A percentile compares a stretch with the other conserved stretches of the same genome.
These are phyloP conservation scores for Takifugu bimaculatus DNA, from an alignment of 2,113 vertebrate genomes.

Conservation along the genomic window DNA sequence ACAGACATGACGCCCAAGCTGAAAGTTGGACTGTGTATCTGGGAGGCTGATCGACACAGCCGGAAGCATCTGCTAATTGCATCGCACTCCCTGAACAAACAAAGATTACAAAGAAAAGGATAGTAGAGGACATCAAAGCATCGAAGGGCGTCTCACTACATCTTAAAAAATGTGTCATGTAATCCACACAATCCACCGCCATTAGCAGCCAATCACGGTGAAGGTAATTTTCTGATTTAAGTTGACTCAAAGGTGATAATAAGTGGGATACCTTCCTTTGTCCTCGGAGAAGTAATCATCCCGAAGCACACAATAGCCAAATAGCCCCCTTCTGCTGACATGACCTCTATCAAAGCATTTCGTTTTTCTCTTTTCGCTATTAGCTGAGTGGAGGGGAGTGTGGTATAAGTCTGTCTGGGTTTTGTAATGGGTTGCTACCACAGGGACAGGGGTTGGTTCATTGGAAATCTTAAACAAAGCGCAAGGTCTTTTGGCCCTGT, in stretches of 20 bases:
- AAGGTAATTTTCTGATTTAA: slow-evolving; percentile 35
- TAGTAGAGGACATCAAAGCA: slow-evolving; percentile 43
- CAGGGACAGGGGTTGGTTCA: slow-evolving; percentile 60
- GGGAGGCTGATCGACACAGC: slow-evolving; percentile 38
- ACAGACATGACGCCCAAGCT: slow-evolving; percentile 23
- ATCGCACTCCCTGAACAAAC: slow-evolving; percentile 44
- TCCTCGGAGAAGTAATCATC: slow-evolving; percentile 33
- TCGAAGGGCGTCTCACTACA: slow-evolving; percentile 32
- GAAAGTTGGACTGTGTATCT: slow-evolving; percentile 30
- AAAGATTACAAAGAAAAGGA: slow-evolving; percentile 56
- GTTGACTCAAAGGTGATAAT: slow-evolving; percentile 39
- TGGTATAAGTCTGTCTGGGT: slow-evolving; percentile 52
- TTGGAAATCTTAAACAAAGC: slow-evolving; percentile 72
- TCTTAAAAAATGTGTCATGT: slow-evolving; percentile 7
- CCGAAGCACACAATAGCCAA: slow-evolving; percentile 30
- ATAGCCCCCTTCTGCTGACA: slow-evolving; percentile 36
- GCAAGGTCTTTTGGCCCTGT: slow-evolving; percentile 59
- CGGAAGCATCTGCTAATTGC: slow-evolving; percentile 44
- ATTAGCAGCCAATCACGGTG: slow-evolving; percentile 33
- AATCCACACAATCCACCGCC: slow-evolving; percentile 20
- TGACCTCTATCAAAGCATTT: slow-evolving; percentile 18
- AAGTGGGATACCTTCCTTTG: slow-evolving; percentile 16
- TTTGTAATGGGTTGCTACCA: slow-evolving; percentile 51
- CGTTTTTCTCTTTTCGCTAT: slow-evolving; percentile 25
- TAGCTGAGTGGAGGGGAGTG: slow-evolving; percentile 44